Conservation (phyloP, 2,888 invertebrate genomes). For the Cantharis lateralis region DNA sequence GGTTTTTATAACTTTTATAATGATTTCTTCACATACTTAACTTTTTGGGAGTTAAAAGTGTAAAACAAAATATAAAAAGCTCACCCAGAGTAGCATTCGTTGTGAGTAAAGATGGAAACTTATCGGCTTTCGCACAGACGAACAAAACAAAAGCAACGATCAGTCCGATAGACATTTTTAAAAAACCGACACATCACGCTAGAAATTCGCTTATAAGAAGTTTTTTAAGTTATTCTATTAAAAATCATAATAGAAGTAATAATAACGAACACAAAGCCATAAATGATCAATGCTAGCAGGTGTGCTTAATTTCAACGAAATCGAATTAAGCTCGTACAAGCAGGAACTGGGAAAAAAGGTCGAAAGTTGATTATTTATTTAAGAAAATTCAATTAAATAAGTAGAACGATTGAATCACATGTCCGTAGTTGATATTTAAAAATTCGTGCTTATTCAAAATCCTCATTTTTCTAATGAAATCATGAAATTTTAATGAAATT, state of each 20-base stretch:
- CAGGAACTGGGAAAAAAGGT: constrained; percentile 21
- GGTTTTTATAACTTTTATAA: too few species aligned
- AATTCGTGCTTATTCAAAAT: background rate
- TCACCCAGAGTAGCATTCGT: constrained; percentile 77
- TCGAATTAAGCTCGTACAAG: constrained; percentile 15
- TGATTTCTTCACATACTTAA: too few species aligned
- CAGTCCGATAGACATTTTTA: constrained; percentile 37
- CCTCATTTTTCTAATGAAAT: background rate
- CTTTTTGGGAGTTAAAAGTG: too few species aligned
- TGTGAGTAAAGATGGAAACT: constrained; percentile 73
- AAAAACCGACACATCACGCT: constrained; percentile 12
- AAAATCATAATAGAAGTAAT: constrained; percentile 35
- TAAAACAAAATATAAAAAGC: background rate
- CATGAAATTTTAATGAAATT: background rate
- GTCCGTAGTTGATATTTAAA: background rate
- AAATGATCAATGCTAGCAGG: constrained; percentile 33
- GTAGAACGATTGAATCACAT: constrained; percentile 10
- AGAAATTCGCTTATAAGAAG: constrained; percentile 25
- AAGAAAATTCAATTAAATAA: constrained; percentile 31
- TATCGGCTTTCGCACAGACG: constrained; percentile 42
- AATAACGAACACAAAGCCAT: constrained; percentile 36
- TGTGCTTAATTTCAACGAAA: constrained; percentile 23
- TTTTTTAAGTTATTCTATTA: constrained; percentile 27
- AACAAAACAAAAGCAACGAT: constrained; percentile 24
- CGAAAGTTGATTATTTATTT: constrained; percentile 32